Conservation (phyloP, 2,113 vertebrate genomes). For the Lichenostomus cassidix region DNA sequence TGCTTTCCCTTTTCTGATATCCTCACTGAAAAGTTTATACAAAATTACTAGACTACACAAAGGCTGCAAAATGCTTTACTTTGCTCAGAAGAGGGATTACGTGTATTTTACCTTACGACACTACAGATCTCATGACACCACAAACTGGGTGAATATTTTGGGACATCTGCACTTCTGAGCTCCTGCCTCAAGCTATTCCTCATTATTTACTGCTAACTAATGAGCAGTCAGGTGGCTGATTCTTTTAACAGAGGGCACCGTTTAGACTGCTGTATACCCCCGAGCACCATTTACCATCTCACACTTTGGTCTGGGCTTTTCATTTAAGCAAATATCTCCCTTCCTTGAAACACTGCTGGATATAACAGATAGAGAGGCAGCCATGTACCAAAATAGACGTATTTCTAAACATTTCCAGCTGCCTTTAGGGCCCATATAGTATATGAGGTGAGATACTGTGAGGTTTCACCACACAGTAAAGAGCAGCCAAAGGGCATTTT, state of each 20-base stretch:
- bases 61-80: constrained; percentile 15
- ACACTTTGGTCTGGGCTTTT: constrained; percentile 58
- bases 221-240: constrained; percentile 48
- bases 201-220: constrained; percentile 68
- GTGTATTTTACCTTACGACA: constrained; percentile 7
- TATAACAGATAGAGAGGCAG: constrained; percentile 52
- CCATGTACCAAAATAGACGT: constrained; percentile 55
- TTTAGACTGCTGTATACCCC: constrained; percentile 41
- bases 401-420: constrained; percentile 77
- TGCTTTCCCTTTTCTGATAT: not conserved
- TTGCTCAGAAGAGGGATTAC: constrained; percentile 30
- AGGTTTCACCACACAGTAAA: constrained; percentile 72
- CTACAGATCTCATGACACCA: constrained; percentile 46
- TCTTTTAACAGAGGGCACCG: constrained; percentile 49
- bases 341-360: constrained; percentile 24
- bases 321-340: constrained; percentile 59
- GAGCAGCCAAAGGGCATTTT: constrained; percentile 76
- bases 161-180: constrained; percentile 44
- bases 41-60: constrained; percentile 40
- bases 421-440: constrained; percentile 60
- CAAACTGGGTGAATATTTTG: constrained; percentile 47
- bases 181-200: constrained; percentile 46
- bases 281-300: constrained; percentile 49
- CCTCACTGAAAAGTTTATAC: constrained; percentile 42
- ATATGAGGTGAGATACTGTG: constrained; percentile 76